Evolutionary conservation across 1,140 invertebrate genomes (phyloP).

Genomic region (Pentalonia nigronervosa): DNA sequence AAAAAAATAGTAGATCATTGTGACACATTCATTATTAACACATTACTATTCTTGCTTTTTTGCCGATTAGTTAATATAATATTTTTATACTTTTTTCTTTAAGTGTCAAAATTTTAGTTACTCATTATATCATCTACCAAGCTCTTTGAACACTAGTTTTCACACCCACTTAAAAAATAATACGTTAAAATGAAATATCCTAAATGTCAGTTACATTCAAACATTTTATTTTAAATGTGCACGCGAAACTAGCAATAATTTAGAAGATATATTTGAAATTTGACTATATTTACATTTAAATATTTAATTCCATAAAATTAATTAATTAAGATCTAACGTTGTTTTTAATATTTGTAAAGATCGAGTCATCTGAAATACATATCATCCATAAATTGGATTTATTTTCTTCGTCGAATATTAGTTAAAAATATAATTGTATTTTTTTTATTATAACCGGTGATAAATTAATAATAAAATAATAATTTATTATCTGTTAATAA

Average conservation of each 20-base stretch:
- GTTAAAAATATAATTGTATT: background rate
- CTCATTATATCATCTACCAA: accelerated
- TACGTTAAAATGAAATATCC: no score
- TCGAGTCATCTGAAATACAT: no score
- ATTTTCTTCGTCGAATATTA: no score
- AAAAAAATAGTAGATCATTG: background rate
- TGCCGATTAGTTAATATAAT: background rate
- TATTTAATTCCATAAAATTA: background rate
- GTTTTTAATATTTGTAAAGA: no score
- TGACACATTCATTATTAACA: background rate
- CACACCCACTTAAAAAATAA: background rate
- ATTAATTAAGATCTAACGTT: no score
- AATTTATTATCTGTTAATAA: background rate
- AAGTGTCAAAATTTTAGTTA: background rate
- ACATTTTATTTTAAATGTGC: no score
- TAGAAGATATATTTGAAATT: background rate
- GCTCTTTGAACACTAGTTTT: background rate
- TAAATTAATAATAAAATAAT: background rate
- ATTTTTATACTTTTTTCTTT: background rate
- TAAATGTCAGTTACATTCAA: no score
- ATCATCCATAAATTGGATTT: no score
- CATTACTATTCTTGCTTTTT: background rate
- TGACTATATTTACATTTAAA: background rate
- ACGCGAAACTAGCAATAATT: no score
- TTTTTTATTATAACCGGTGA: background rate